These are phyloP conservation scores for Chelidonichthys spinosus DNA, from an alignment of 2,797 vertebrate genomes.

Conservation along the genomic window DNA sequence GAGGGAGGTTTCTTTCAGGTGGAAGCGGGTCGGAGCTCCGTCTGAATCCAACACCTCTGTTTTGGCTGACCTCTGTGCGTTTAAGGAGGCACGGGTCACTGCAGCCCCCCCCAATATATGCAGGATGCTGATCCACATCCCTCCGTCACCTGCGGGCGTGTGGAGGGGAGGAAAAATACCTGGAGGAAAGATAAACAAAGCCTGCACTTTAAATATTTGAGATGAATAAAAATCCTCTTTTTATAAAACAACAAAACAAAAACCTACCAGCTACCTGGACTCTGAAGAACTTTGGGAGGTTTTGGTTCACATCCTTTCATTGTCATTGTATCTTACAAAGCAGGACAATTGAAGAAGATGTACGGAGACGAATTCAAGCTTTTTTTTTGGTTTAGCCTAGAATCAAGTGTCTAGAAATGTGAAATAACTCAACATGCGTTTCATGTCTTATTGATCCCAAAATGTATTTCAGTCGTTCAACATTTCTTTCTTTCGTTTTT, in stretches of 20 bases:
- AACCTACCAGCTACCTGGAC: not conserved
- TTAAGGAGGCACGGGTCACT: slow-evolving; percentile 65
- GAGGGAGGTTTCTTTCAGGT: slow-evolving; percentile 46
- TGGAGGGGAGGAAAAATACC: slow-evolving; percentile 38
- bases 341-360: not conserved
- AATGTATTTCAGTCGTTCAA: not conserved
- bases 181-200: slow-evolving; percentile 26
- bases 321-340: not conserved
- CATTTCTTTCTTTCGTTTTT: too few species aligned
- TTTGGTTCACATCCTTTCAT: not conserved
- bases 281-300: not conserved
- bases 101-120: slow-evolving; percentile 5
- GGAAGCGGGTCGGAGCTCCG: slow-evolving; percentile 45
- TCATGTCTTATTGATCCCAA: not conserved
- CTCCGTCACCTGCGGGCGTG: slow-evolving; percentile 46
- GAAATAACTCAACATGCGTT: not conserved
- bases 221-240: not conserved
- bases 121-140: slow-evolving; percentile 1
- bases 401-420: not conserved
- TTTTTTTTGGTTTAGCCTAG: not conserved
- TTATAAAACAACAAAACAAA: too few species aligned
- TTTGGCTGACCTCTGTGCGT: slow-evolving; percentile 59
- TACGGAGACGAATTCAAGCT: too few species aligned
- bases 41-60: slow-evolving; percentile 68
- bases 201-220: not conserved